phyloP scores from a whole-genome alignment of 2,888 invertebrate genomes.

The Rhodophaea formosa region DNA sequence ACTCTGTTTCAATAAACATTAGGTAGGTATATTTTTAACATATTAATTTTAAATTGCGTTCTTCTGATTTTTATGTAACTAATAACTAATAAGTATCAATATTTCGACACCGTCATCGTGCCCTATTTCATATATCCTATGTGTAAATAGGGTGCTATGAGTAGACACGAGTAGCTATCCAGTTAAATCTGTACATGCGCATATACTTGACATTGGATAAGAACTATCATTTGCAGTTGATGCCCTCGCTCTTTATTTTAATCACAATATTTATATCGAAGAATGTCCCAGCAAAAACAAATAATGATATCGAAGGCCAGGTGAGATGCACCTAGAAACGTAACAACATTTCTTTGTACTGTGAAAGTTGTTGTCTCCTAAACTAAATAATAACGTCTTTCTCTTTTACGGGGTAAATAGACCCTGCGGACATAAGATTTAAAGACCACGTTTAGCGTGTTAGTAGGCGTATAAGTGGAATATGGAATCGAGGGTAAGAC shows the following conservation, averaged over 20 bases:
- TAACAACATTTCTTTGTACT: neutral
- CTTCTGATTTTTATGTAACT: neutral
- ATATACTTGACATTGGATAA: constrained; percentile 48
- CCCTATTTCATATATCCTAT: neutral
- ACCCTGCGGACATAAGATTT: too few species aligned
- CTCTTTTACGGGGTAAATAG: too few species aligned
- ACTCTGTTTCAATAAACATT: too few species aligned
- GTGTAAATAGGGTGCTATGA: neutral
- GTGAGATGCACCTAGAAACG: neutral
- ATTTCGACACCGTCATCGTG: neutral
- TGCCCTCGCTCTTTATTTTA: constrained; percentile 26
- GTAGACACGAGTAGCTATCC: neutral
- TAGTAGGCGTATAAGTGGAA: too few species aligned
- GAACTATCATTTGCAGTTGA: constrained; percentile 35
- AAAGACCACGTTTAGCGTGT: too few species aligned
- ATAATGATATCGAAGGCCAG: constrained; percentile 1
- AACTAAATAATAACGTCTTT: too few species aligned
- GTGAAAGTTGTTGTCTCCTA: too few species aligned
- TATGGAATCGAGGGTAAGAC: too few species aligned
- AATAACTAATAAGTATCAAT: too few species aligned
- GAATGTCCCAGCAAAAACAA: constrained; percentile 1
- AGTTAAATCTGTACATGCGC: constrained; percentile 15
- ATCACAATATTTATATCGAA: neutral
- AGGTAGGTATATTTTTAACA: too few species aligned
- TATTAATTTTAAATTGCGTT: neutral